Conservation (phyloP, 2,888 invertebrate species). For the Podotricha telesiphe region DNA sequence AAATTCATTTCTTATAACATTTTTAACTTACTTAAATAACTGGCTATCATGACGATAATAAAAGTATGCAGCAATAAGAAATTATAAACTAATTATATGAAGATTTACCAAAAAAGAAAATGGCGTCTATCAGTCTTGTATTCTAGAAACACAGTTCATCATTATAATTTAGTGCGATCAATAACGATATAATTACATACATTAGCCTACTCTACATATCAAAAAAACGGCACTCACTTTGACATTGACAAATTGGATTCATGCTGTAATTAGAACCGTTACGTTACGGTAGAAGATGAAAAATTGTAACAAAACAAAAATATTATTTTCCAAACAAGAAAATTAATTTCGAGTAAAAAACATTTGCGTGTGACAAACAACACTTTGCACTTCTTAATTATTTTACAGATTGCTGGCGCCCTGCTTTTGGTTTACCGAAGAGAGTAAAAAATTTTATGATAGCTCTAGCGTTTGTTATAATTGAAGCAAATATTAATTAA, state of each 20-base stretch:
- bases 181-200: not conserved
- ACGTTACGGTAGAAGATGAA: not conserved
- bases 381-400: slow-evolving; percentile 38
- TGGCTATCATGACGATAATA: no score
- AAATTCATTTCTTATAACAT: no score
- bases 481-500: slow-evolving; percentile 45
- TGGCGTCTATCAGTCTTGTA: no score
- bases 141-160: not conserved
- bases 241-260: slow-evolving; percentile 12
- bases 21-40: no score
- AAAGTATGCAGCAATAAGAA: no score
- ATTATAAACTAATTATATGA: no score
- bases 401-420: slow-evolving; percentile 27
- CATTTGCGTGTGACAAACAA: slow-evolving; percentile 42
- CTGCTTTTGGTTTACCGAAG: not conserved
- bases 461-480: slow-evolving; percentile 38
- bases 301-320: slow-evolving; percentile 14
- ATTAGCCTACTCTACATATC: slow-evolving; percentile 7
- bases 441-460: slow-evolving; percentile 24
- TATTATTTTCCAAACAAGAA: slow-evolving; percentile 19
- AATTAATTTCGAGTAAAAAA: slow-evolving; percentile 36
- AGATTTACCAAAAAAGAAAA: no score
- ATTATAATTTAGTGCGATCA: not conserved
- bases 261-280: slow-evolving; percentile 12
- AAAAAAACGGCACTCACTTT: not conserved